Percentiles rank a stretch among this genome's conserved stretches.
These are phyloP conservation scores for Rhynchonycteris naso DNA, from an alignment of 2,797 vertebrate genomes.

Conservation along the genomic window DNA sequence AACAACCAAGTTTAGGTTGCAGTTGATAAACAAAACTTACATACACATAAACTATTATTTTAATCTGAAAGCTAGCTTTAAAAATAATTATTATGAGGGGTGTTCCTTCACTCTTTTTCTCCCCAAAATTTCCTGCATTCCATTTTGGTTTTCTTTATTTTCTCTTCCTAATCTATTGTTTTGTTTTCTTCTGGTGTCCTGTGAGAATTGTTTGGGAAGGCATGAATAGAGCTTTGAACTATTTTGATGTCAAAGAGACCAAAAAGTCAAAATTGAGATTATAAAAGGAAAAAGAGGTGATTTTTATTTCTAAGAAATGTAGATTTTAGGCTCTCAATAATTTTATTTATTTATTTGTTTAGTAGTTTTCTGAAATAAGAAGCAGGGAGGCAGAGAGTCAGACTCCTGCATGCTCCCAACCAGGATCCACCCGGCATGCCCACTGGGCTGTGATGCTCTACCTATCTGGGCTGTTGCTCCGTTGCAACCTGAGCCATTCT, in stretches of 20 bases:
- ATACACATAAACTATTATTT: background rate
- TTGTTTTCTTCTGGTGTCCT: constrained; percentile 42
- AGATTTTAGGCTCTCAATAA: background rate
- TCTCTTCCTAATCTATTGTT: background rate
- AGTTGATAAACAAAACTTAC: constrained; percentile 8
- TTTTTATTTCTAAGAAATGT: constrained; percentile 9
- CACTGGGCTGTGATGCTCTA: no score
- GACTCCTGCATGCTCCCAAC: no score
- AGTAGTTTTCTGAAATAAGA: no score
- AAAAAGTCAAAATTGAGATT: constrained; percentile 12
- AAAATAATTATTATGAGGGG: background rate
- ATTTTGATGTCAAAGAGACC: background rate
- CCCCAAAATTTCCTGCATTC: background rate
- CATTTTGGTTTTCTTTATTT: constrained; percentile 16
- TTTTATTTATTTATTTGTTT: no score
- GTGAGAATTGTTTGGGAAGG: background rate
- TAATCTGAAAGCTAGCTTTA: constrained; percentile 21
- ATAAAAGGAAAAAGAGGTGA: background rate
- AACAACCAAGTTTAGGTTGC: background rate
- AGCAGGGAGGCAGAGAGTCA: no score
- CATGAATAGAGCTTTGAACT: constrained; percentile 40
- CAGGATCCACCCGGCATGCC: no score
- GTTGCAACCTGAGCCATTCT: no score
- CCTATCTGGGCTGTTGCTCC: no score
- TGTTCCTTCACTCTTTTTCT: background rate